Base-by-base conservation (phyloP, 2,888 invertebrate genomes). In the Tromatobia lineatoria region DNA sequence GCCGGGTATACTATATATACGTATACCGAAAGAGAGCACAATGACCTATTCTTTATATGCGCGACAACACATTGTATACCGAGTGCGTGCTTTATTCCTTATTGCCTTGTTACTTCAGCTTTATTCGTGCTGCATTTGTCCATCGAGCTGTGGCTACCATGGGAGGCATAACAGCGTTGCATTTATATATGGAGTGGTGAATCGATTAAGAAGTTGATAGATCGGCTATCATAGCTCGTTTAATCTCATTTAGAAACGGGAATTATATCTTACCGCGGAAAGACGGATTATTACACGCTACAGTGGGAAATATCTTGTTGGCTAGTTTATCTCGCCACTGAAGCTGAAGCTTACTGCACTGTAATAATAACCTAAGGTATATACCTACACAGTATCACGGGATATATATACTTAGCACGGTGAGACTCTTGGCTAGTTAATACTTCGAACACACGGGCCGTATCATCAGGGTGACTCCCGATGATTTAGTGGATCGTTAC, bases 401-500 rank as follows among this genome's bases (percentile, higher is more conserved):
- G 10, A 59, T 47, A 57, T 78, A 70, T 71, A 42, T 67, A 80
- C 66, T 67, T 74, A 80, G 18, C 52, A 47, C 61, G 11, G 29
- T 20, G 42, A 70, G 57, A 23, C 70, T 64, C 73, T 69, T 11
- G 75, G 70, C 70, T 79, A 50, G 79, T 75, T 75, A 75, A 83
- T 83, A 79, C 61, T 79, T 83, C 52, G 83, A 83, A 69, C 79
- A 57, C 47, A 74, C 79, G 61, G 75, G 74, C 75, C 79, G 70
- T 83, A 83, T 83, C 83, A 83, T 79, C 83, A 66, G 70, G 74
- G 70, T 61, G 82, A 83, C 64, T 83, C 64, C 57, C 74, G 20
- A 69, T 83, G 83, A 83, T 83, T 83, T 79, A 83, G 79, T 83
- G 75, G 83, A 83, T 83, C 79, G 70, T 83, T 79, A 83, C 79